Base-by-base conservation (phyloP, 2,797 vertebrate genomes). In the Tamandua tetradactyla region DNA sequence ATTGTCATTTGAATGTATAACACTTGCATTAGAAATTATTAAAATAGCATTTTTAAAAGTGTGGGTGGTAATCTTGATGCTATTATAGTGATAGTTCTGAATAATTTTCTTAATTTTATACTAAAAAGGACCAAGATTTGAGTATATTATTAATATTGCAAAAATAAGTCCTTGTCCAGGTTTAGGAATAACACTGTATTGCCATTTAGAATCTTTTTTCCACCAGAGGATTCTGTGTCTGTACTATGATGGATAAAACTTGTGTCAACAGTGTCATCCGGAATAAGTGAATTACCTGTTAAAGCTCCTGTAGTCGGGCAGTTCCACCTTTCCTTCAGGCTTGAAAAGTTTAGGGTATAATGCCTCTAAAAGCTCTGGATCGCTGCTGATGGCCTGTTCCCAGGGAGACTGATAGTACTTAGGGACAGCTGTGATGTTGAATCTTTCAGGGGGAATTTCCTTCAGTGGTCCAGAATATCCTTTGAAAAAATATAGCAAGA, bases 371-470 rank as follows among this genome's bases (percentile, higher is more conserved):
- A 99, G 98, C 95, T 98, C 98, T 0, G 99, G 99, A 88, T 99
- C 98, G 72, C 93, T 98, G 94, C 98, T 97, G 86, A 99, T 99
- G 94, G 99, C 99, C 97, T 99, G 99, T 96, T 99, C 98, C 99
- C 99, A 99, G 20, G 99, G 99, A 23, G 99, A 99, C 94, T 98
- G 98, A 97, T 99, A 99, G 90, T 99, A 99, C 96, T 99, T 99
- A 32, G 99, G 99, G 93, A 99, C 98, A 23, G 99, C 98, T 40
- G 99, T 99, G 72, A 98, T 98, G 98, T 99, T 99, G 98, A 99
- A 99, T 98, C 98, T 99, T 97, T 99, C 99, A 49, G 98, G 98
- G 94, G 99, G 99, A 97, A 99, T 97, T 97, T 99, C 99, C 98
- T 99, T 99, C 98, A 99, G 96, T 94, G 99, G 99, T 97, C 99